Evolutionary conservation across 2,797 vertebrate species (phyloP).

Genomic region (Pangasius larnaudii): DNA sequence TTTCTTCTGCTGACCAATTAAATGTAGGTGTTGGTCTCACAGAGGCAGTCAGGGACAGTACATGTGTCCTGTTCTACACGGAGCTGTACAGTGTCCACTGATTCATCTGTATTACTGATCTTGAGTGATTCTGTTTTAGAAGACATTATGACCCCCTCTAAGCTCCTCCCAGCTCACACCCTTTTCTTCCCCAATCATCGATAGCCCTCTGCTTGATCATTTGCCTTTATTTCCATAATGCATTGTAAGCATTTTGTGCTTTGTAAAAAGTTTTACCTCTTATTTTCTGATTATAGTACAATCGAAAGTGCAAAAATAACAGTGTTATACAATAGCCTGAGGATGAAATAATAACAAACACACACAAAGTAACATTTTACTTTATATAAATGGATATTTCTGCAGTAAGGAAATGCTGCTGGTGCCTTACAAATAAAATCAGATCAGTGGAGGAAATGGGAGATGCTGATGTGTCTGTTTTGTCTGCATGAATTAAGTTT

Average conservation of each 20-base stretch:
- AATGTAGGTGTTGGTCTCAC: slow-evolving; percentile 65
- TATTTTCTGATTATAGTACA: slow-evolving; percentile 73
- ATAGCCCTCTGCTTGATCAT: slow-evolving; percentile 60
- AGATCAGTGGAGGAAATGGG: slow-evolving; percentile 63
- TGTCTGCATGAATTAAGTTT: background rate
- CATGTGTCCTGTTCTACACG: slow-evolving; percentile 72
- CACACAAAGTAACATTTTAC: slow-evolving; percentile 71
- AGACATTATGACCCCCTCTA: slow-evolving; percentile 50
- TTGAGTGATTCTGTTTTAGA: slow-evolving; percentile 41
- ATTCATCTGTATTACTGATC: slow-evolving; percentile 59
- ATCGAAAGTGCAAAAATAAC: slow-evolving; percentile 69
- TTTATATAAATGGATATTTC: slow-evolving; percentile 78
- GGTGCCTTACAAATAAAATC: slow-evolving; percentile 87
- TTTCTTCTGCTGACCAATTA: slow-evolving; percentile 62
- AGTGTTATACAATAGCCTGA: slow-evolving; percentile 69
- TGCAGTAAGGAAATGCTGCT: slow-evolving; percentile 86
- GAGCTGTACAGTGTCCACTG: slow-evolving; percentile 60
- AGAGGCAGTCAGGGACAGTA: slow-evolving; percentile 65
- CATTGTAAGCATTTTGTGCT: slow-evolving; percentile 73
- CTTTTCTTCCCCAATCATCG: slow-evolving; percentile 56
- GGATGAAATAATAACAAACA: slow-evolving; percentile 57
- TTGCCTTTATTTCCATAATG: slow-evolving; percentile 68
- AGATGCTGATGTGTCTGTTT: slow-evolving; percentile 32
- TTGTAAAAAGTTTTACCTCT: slow-evolving; percentile 67
- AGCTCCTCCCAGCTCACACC: slow-evolving; percentile 57